A percentile compares a stretch with the other conserved stretches of the same genome.
Conservation (phyloP, 2,888 invertebrate species). For the Xanthia togata region DNA sequence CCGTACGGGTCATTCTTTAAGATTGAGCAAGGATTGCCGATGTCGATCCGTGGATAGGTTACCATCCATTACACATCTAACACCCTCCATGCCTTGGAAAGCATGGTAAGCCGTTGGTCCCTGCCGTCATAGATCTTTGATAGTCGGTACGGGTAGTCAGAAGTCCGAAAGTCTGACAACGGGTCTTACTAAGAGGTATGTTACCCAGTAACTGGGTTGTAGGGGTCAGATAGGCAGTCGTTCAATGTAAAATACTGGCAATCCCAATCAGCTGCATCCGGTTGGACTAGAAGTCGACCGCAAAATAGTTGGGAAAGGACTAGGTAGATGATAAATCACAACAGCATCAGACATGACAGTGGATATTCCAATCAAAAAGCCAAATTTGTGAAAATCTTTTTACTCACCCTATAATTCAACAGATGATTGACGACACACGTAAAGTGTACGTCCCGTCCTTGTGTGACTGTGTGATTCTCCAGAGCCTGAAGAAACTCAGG, state of each 20-base stretch:
- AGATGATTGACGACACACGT: conserved; percentile 97
- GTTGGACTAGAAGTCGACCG: neutral
- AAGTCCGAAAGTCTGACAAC: neutral
- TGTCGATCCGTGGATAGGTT: neutral
- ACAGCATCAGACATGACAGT: neutral
- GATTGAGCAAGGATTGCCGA: neutral
- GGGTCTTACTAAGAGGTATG: neutral
- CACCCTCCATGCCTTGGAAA: neutral
- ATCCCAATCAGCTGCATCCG: neutral
- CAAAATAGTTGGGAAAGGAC: neutral
- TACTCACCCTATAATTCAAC: conserved; percentile 95
- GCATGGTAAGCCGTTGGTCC: neutral
- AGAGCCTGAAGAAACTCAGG: conserved; percentile 96
- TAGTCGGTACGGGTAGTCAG: neutral
- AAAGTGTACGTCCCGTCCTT: conserved; percentile 96
- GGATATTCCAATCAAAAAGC: neutral
- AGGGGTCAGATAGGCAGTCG: neutral
- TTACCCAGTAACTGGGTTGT: neutral
- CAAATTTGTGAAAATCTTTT: neutral
- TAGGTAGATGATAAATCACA: neutral
- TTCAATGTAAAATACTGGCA: neutral
- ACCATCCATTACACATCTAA: neutral
- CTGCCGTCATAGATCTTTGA: neutral
- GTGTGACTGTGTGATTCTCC: conserved; percentile 96
- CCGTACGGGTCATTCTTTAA: neutral